Percentiles rank a stretch among this genome's conserved stretches.
These are phyloP conservation scores for Chauna torquata DNA, from an alignment of 2,113 vertebrate species.

Conservation along the genomic window DNA sequence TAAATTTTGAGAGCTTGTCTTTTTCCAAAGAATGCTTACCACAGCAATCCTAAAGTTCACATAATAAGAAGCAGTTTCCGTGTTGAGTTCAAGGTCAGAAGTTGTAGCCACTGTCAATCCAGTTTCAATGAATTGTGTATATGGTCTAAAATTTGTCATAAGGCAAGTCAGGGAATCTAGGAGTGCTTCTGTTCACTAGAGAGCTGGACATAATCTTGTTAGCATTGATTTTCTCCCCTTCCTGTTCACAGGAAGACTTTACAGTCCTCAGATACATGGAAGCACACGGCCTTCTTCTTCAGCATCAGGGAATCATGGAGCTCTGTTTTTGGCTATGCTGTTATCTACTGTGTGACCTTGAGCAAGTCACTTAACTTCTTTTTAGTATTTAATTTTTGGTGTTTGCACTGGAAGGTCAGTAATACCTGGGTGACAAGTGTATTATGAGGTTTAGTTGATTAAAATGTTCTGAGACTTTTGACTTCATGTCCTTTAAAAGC, in stretches of 20 bases:
- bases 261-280: background rate
- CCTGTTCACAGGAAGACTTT: background rate
- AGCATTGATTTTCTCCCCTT: background rate
- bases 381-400: background rate
- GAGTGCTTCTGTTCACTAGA: background rate
- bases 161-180: background rate
- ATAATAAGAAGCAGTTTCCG: background rate
- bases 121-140: background rate
- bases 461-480: background rate
- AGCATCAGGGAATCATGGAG: background rate
- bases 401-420: background rate
- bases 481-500: background rate
- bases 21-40: background rate
- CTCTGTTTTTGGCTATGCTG: background rate
- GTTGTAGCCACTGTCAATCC: background rate
- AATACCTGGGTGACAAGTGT: background rate
- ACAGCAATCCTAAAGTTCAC: background rate
- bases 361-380: background rate
- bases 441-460: background rate
- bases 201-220: background rate
- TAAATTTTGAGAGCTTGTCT: background rate
- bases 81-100: background rate
- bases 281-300: background rate
- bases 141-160: background rate
- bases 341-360: background rate